Evolutionary conservation across 2,888 invertebrate species (phyloP), one percentile per base, ranked within the genome.

Genomic region (Chaetoderma sp.): DNA sequence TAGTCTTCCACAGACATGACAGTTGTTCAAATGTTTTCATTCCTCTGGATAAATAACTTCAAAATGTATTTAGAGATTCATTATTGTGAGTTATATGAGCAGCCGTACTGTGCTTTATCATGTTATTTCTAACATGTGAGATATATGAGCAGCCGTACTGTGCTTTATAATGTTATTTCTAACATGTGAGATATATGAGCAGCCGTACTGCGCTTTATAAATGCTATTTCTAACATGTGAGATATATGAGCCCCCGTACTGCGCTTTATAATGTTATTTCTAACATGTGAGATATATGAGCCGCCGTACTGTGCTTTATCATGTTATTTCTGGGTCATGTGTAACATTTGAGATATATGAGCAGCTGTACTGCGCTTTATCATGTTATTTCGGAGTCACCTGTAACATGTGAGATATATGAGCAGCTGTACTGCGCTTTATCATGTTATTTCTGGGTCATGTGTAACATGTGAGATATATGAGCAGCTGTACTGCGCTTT

Each of bases 201-300:
- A 18, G 25, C 28, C 28, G 23, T 49, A 21, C 28, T 21, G 49
- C 25, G 1, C n/a, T 16, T 49, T 4, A 21, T 27, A 45, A 23
- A 49, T 49, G 27, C 25, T 28, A 21, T 49, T 49, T 49, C 4
- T 49, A 27, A 28, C 49, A 49, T 49, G 25, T 49, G 49, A 6
- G 4, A 27, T 23, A 28, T 49, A 27, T 28, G 28, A 25, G 27
- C 25, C 28, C 49, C 25, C 49, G 5, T 44, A 8, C 28, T 4
- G n/a, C 16, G 49, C 28, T 16, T 49, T 5, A 49, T 28, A 23
- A 5, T 49, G 16, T 52, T 49, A 4, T 44, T 45, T 4, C 30
- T 58, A 44, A 23, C 27, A 10, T 44, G 32, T 44, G 21, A 66
- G 68, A 65, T 62, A 28, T 70, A 68, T 54, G 67, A 70, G 36